phyloP scores from a whole-genome alignment of 2,888 invertebrate genomes.

The Epiblema foenella region DNA sequence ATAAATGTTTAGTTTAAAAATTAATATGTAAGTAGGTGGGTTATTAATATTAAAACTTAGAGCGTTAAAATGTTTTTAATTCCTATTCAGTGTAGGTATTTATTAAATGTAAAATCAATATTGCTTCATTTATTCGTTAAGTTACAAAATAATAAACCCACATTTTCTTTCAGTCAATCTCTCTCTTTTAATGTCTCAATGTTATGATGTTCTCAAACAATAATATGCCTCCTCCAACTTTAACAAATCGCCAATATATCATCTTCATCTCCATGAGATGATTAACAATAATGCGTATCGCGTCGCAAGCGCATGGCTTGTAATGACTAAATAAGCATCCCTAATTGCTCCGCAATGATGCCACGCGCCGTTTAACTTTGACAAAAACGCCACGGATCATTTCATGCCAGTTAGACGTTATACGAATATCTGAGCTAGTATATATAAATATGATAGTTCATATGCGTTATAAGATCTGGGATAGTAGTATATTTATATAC shows the following conservation, averaged over 20 bases:
- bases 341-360: conserved; percentile 54
- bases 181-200: too few species aligned
- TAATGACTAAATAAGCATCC: conserved; percentile 51
- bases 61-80: too few species aligned
- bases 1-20: too few species aligned
- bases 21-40: too few species aligned
- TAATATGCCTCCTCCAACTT: conserved; percentile 1
- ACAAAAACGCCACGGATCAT: conserved; percentile 33
- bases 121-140: too few species aligned
- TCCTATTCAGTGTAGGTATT: too few species aligned
- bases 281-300: conserved; percentile 62
- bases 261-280: conserved; percentile 57
- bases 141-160: neutral
- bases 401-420: conserved; percentile 19
- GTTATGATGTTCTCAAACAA: neutral
- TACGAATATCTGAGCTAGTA: conserved; percentile 1
- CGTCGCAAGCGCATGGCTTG: conserved; percentile 51
- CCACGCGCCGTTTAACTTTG: conserved; percentile 46
- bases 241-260: neutral
- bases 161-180: too few species aligned
- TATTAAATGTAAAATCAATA: too few species aligned
- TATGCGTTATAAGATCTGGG: neutral
- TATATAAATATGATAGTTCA: neutral
- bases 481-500: too few species aligned
- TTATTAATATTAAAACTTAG: too few species aligned